Percentiles rank a stretch among this genome's conserved stretches.
Evolutionary conservation across 1,140 invertebrate genomes (phyloP).

Genomic region (Aporrectodea caliginosa): DNA sequence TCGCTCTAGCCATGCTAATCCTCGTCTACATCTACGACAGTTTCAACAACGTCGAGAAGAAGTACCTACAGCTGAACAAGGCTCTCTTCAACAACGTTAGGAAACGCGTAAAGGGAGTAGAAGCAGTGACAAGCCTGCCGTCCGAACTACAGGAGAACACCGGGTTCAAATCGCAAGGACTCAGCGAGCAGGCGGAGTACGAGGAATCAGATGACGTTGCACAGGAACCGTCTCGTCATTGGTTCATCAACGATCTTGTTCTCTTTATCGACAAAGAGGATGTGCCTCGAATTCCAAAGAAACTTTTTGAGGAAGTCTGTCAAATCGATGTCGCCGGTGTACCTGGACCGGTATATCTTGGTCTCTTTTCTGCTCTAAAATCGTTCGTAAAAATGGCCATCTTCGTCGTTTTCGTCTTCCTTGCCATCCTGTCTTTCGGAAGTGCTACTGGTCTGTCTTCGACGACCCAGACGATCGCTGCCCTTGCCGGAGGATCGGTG

Average conservation of each 20-base stretch:
- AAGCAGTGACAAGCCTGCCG: constrained; percentile 46
- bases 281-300: constrained; percentile 49
- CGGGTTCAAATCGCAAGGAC: constrained; percentile 36
- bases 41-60: constrained; percentile 39
- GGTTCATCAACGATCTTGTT: constrained; percentile 48
- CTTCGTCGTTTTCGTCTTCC: constrained; percentile 52
- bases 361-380: constrained; percentile 48
- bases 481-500: constrained; percentile 51
- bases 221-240: constrained; percentile 44
- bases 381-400: constrained; percentile 51
- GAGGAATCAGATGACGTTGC: constrained; percentile 30
- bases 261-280: constrained; percentile 51
- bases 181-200: constrained; percentile 32
- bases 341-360: constrained; percentile 50
- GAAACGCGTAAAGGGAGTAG: constrained; percentile 36
- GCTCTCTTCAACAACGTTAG: constrained; percentile 34
- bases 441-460: constrained; percentile 48
- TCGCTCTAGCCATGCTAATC: constrained; percentile 40
- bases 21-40: constrained; percentile 40
- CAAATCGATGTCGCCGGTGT: constrained; percentile 48
- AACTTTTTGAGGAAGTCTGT: constrained; percentile 49
- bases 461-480: constrained; percentile 52
- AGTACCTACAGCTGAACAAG: constrained; percentile 43
- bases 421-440: constrained; percentile 53
- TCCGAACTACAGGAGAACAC: constrained; percentile 49